A percentile compares a stretch with the other conserved stretches of the same genome.
Conservation (phyloP, 2,113 vertebrate genomes). For the Aspidoscelis tigris region DNA sequence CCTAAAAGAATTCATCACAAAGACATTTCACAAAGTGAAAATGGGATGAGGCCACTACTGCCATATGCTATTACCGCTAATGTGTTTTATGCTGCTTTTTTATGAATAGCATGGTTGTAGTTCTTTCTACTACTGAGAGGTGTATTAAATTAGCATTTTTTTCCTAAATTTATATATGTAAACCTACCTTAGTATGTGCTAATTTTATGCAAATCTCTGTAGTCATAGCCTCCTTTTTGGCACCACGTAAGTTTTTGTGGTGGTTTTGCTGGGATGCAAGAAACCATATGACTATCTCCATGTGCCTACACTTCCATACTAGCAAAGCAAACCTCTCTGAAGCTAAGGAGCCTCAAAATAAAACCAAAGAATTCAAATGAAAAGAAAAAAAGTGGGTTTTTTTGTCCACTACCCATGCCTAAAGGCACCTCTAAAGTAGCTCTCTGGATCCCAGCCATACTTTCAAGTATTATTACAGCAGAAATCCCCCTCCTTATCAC, state of each 20-base stretch:
- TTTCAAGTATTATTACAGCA: conserved; percentile 2
- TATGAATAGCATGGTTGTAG: not conserved
- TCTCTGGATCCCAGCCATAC: not conserved
- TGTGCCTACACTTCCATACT: no score
- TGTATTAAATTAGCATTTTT: not conserved
- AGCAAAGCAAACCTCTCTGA: not conserved
- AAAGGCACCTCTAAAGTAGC: not conserved
- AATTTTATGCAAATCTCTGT: not conserved
- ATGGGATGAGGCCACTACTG: no score
- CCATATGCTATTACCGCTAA: no score
- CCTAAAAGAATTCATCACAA: no score
- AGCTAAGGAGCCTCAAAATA: not conserved
- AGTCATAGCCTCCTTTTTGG: not conserved
- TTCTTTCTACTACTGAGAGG: not conserved
- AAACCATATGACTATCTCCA: not conserved
- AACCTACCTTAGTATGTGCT: not conserved
- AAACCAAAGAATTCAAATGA: not conserved
- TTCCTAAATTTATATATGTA: not conserved
- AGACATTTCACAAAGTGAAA: no score
- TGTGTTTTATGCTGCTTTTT: no score
- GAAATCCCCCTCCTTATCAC: not conserved
- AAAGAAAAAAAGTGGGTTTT: not conserved
- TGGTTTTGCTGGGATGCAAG: not conserved
- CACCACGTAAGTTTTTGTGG: not conserved
- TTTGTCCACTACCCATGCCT: not conserved